Evolutionary conservation across 2,797 vertebrate genomes (phyloP), one percentile per base, ranked within the genome.

Genomic region (Eutrigla gurnardus): DNA sequence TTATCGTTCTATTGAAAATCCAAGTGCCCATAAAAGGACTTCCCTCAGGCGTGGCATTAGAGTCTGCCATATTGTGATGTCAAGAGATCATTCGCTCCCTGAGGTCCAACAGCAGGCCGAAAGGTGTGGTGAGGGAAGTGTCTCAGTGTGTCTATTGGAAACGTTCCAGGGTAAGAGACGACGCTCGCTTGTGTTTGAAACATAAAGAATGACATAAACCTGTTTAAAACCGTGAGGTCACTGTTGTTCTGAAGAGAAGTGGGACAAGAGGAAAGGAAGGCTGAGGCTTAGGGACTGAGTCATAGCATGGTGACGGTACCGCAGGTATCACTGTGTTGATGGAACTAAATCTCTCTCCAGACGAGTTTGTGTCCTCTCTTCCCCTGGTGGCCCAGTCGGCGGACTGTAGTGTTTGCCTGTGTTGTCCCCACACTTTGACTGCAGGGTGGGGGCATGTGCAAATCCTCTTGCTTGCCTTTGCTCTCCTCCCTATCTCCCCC

Each of bases 21-120:
- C 35, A 39, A 43, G 65, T 53, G n/a, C 8, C 13, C 15, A 17
- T 25, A 12, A 10, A 13, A 36, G 53, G 65, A 64, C 79, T 72
- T 64, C 50, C n/a, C 35, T 54, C 6, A 14, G 59, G 47, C 2
- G 37, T 82, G 70, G 76, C 75, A 63, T 70, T 54, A 55, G 37
- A 54, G 43, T 33, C 55, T 10, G 52, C 77, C 91, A 92, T 90
- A 92, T 92, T 93, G 90, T 70, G 74, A 87, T 82, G 89, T 92
- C 90, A 90, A 88, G 63, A 90, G 91, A 82, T 90, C 81, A 73
- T 39, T 78, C 9, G 11, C 86, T 84, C 80, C 86, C 83, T 36
- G 78, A 86, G 69, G 83, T 78, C 67, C 78, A 63, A 50, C 89
- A 89, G 85, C 76, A 59, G 78, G 75, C 46, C 37, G 25, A 79